A percentile compares a stretch with the other conserved stretches of the same genome.
Evolutionary conservation across 1,140 invertebrate species (phyloP).

Genomic region (Acromyrmex echinatior): DNA sequence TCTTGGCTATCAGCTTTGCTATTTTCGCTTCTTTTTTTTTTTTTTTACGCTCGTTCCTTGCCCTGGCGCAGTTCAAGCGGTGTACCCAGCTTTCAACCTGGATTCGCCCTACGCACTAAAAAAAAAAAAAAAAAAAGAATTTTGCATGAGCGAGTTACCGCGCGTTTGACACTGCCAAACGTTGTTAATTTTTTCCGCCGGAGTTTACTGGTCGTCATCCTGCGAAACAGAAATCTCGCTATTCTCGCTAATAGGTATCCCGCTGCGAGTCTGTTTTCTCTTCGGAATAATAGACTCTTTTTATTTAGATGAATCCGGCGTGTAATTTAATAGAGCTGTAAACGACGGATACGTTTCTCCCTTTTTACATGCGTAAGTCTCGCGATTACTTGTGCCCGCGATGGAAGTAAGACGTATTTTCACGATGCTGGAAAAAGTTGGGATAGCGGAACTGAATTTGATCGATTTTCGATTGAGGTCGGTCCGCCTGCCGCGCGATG

Average conservation of each 20-base stretch:
- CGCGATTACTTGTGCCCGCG: not conserved
- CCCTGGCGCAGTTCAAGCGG: slow-evolving; percentile 43
- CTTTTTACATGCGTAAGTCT: not conserved
- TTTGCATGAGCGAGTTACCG: slow-evolving; percentile 34
- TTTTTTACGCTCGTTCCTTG: slow-evolving; percentile 6
- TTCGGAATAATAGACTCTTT: slow-evolving; percentile 30
- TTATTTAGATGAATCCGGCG: slow-evolving; percentile 12
- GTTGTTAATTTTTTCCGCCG: slow-evolving; percentile 35
- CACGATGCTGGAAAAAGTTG: slow-evolving; percentile 50
- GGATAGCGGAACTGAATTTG: slow-evolving; percentile 45
- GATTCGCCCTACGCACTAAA: slow-evolving; percentile 53
- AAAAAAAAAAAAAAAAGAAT: slow-evolving; percentile 16
- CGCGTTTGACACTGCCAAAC: slow-evolving; percentile 52
- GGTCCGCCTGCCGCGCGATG: slow-evolving; percentile 36
- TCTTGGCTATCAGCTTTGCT: slow-evolving; percentile 38
- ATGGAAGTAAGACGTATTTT: slow-evolving; percentile 34
- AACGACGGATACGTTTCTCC: not conserved
- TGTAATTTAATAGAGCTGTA: slow-evolving; percentile 10
- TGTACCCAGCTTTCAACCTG: slow-evolving; percentile 73
- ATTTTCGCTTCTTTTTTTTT: not conserved
- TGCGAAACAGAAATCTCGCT: slow-evolving; percentile 28
- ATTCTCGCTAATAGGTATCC: slow-evolving; percentile 33
- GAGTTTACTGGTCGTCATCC: slow-evolving; percentile 4
- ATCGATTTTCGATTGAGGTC: slow-evolving; percentile 65
- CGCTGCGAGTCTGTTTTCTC: slow-evolving; percentile 23